Evolutionary conservation across 2,113 vertebrate genomes (phyloP), one percentile per base, ranked within the genome.

Genomic region (Heterocephalus glaber): DNA sequence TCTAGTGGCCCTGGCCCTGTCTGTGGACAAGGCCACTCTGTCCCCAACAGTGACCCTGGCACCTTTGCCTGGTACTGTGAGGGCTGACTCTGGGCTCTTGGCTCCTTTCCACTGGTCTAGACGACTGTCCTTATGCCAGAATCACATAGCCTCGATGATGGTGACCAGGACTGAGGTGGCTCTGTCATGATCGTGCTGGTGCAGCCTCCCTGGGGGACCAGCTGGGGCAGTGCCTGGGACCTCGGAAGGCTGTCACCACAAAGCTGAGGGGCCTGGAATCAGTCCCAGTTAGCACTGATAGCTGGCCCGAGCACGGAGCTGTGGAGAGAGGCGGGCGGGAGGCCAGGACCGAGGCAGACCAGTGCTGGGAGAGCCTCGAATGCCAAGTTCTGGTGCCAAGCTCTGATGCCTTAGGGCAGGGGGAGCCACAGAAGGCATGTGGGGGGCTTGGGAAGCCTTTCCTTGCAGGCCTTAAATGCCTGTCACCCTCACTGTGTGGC

Each of bases 331-430:
- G 35, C 19, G 63, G 49, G 66, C 4, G 22, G 35, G 54, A 61
- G 2, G 26, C 16, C 14, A 47, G n/a, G 81, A 30, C 56, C 28
- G 16, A n/a, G n/a, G 19, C 20, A 6, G 49, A 19, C 38, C 56
- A 74, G 38, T 11, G 38, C 4, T 24, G 54, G 49, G 58, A 49
- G 87, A 11, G 44, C 72, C 28, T 41, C 14, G 11, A 77, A 19
- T 5, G 65, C 30, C 0, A 0, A 38, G 26, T 19, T 17, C 5
- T 0, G 0, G 58, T 44, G 33, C 66, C 41, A 24, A 4, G 56
- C 56, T 28, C 33, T 4, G 7, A 24, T 79, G 47, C 54, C 20
- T 1, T 8, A 5, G 86, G 61, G 20, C 26, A 2, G 4, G 3
- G 83, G 60, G 82, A 70, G 74, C 54, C 85, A 30, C 0, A 1